Conservation (phyloP, 1,140 invertebrate species). For the Formica exsecta region DNA sequence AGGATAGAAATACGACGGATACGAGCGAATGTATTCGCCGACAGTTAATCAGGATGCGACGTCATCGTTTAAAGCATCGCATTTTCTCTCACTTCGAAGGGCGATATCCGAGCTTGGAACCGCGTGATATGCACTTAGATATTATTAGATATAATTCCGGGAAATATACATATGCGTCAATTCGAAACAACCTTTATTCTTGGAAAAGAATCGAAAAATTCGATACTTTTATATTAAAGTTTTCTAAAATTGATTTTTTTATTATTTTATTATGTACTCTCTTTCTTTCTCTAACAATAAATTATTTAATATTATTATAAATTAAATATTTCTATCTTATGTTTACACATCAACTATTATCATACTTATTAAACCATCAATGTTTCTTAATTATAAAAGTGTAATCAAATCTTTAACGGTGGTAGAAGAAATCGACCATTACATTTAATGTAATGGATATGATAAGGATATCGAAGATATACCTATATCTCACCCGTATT, state of each 20-base stretch:
- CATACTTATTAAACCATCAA: background rate
- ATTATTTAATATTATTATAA: background rate
- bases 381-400: background rate
- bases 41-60: conserved; percentile 75
- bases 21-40: conserved; percentile 45
- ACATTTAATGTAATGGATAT: background rate
- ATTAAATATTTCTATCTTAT: background rate
- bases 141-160: background rate
- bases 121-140: conserved; percentile 6
- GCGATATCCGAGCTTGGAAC: conserved; percentile 60
- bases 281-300: background rate
- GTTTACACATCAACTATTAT: background rate
- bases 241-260: background rate
- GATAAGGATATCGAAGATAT: background rate
- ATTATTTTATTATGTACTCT: background rate
- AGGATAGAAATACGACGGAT: conserved; percentile 61
- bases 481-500: background rate
- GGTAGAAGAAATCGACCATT: background rate
- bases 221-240: background rate
- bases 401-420: background rate
- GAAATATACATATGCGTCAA: background rate
- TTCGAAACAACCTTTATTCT: background rate
- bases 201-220: background rate
- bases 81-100: conserved; percentile 71
- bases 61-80: conserved; percentile 71